Evolutionary conservation across 1,140 invertebrate species (phyloP), one percentile per base, ranked within the genome.

Genomic region (Portunus trituberculatus): DNA sequence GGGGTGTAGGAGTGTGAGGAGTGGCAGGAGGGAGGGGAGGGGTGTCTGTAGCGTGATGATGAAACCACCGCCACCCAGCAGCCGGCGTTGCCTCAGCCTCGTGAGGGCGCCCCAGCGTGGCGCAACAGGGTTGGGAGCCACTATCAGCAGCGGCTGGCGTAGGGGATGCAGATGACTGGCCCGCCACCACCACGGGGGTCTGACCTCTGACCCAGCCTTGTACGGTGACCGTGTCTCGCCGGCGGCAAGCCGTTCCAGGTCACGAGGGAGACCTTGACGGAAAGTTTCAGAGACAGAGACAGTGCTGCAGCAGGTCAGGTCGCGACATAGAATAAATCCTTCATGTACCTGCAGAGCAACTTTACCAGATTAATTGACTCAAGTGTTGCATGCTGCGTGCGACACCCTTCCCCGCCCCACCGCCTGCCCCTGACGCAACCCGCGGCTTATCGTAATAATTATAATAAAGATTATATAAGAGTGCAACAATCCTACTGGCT

Each of bases 171-270:
- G 67, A 25, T 76, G 67, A 76, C 20, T 76, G 67, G 67, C 67
- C 67, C 67, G 20, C 67, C n/a, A n/a, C 4, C 4, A n/a, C 67
- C 25, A n/a, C 67, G 25, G 67, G 67, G 25, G 67, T 76, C 67
- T 76, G 67, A 76, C 67, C 67, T 76, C 67, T 76, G 67, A 76
- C 67, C 67, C 67, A 76, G 67, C 67, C 67, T 76, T 76, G 67
- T 76, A 20, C 20, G 67, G 67, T n/a, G 67, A 25, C 67, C 67
- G 20, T 76, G 67, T 76, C 67, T 76, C 12, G 67, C 67, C 67
- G 67, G 67, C 67, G 67, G 67, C n/a, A 76, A n/a, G 67, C 20
- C 25, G 67, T 76, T 76, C 25, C 67, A 76, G 67, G 67, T 76
- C 67, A 76, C n/a, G 67, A n/a, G 67, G 67, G 67, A 76, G 67